phyloP scores from a whole-genome alignment of 2,113 vertebrate genomes.

The Amblyornis subalaris region DNA sequence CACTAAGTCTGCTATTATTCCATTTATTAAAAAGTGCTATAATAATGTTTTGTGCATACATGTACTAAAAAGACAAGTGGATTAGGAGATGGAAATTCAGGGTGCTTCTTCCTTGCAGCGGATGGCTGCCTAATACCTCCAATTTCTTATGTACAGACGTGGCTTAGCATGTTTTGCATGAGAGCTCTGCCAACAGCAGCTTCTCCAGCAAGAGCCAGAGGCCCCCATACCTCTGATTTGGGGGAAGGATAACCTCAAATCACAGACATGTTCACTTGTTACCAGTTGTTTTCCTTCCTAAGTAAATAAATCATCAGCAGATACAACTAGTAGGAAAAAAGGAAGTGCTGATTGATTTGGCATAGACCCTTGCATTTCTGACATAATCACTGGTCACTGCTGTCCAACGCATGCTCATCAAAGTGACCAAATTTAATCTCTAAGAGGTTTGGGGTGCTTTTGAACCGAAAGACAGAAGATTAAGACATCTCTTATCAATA shows the following conservation, averaged over 20 bases:
- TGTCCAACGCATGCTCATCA: neutral
- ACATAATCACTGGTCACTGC: neutral
- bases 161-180: neutral
- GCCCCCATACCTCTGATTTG: neutral
- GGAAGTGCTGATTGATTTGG: neutral
- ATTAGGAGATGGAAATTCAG: constrained; percentile 19
- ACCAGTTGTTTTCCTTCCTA: neutral
- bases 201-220: neutral
- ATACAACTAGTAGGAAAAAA: neutral
- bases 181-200: neutral
- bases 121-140: neutral
- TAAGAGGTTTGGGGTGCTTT: neutral
- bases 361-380: neutral
- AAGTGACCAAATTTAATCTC: neutral
- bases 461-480: neutral
- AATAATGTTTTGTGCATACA: neutral
- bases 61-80: constrained; percentile 29
- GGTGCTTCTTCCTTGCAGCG: neutral
- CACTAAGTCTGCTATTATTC: constrained; percentile 48
- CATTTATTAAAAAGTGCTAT: constrained; percentile 24
- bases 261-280: neutral
- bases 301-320: constrained; percentile 15
- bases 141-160: neutral
- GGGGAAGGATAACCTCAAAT: neutral
- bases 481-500: neutral